phyloP scores from a whole-genome alignment of 2,888 invertebrate species.

The Orthosia cruda region DNA sequence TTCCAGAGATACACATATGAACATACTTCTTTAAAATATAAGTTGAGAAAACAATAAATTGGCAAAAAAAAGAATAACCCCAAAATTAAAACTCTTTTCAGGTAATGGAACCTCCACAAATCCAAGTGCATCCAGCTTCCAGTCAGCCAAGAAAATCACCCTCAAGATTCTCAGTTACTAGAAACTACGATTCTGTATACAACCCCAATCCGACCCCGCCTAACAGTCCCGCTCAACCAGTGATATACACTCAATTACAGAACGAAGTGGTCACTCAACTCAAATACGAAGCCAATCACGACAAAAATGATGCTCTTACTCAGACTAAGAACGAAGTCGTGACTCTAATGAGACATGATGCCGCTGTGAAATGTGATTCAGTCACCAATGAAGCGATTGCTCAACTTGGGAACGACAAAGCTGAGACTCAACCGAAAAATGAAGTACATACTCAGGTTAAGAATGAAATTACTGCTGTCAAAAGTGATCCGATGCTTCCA shows the following conservation, averaged over 20 bases:
- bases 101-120: conserved; percentile 86
- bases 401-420: conserved; percentile 15
- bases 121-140: conserved; percentile 92
- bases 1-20: too few species aligned
- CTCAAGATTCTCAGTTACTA: conserved; percentile 87
- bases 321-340: conserved; percentile 40
- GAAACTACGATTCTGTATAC: conserved; percentile 87
- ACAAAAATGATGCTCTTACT: conserved; percentile 16
- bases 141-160: conserved; percentile 90
- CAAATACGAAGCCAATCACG: conserved; percentile 33
- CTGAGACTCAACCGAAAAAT: conserved; percentile 18
- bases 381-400: conserved; percentile 1
- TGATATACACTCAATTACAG: conserved; percentile 51
- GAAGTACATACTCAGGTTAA: conserved; percentile 15
- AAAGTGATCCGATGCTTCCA: conserved; percentile 29
- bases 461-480: conserved; percentile 13
- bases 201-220: conserved; percentile 73
- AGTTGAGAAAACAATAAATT: too few species aligned
- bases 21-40: too few species aligned
- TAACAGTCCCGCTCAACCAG: conserved; percentile 58
- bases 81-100: conserved; percentile 61
- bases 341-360: conserved; percentile 32
- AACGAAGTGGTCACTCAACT: conserved; percentile 53
- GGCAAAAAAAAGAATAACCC: background rate
- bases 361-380: background rate